Evolutionary conservation across 2,113 vertebrate species (phyloP).

Genomic region (pig (Sus scrofa)): DNA sequence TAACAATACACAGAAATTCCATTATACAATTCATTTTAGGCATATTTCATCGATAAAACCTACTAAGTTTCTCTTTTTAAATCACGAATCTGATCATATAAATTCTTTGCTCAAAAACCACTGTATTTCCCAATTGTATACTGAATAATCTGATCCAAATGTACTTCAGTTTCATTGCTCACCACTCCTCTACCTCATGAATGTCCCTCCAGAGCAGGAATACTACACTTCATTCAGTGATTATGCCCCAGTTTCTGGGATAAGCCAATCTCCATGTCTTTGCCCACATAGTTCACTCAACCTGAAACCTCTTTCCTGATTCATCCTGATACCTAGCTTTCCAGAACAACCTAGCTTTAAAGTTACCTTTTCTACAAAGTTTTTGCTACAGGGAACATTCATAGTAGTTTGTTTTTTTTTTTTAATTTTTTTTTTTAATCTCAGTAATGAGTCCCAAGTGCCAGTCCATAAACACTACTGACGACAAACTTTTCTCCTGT

Average conservation of each 20-base stretch:
- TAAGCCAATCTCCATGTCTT: not conserved
- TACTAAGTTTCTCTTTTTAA: conserved; percentile 3
- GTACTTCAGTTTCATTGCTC: not conserved
- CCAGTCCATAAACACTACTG: not conserved
- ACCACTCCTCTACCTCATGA: not conserved
- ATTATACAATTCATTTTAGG: too few relatives aligned
- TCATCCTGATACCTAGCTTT: not conserved
- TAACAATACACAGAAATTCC: not conserved
- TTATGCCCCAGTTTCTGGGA: not conserved
- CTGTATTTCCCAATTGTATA: not conserved
- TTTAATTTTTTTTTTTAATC: too few relatives aligned
- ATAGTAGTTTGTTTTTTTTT: too few relatives aligned
- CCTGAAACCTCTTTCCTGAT: conserved; percentile 36
- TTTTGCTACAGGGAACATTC: not conserved
- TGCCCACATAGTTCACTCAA: not conserved
- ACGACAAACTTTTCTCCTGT: not conserved
- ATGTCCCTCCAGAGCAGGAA: not conserved
- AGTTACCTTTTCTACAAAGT: not conserved
- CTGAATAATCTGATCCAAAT: not conserved
- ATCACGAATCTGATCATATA: not conserved
- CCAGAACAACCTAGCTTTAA: not conserved
- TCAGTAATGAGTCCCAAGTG: conserved; percentile 27
- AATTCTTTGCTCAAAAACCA: conserved; percentile 8
- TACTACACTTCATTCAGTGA: not conserved
- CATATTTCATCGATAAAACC: not conserved